Conservation (phyloP, 1,140 invertebrate species). For the Saccostrea cuccullata region DNA sequence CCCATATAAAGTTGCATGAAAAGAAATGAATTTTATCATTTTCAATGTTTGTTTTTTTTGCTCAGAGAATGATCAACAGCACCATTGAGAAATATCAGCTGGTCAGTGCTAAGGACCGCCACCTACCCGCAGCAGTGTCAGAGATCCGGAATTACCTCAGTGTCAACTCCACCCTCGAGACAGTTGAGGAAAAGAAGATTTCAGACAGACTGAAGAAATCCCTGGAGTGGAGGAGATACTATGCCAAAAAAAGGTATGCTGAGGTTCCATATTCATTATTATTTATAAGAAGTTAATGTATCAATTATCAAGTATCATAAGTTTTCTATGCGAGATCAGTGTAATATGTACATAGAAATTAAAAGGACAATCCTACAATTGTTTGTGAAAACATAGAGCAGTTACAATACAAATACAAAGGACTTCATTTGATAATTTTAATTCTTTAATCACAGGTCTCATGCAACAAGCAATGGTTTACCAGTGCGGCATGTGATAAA, state of each 20-base stretch:
- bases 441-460: background rate
- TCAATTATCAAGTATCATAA: background rate
- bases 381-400: background rate
- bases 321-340: too few relatives aligned
- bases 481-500: background rate
- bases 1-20: too few relatives aligned
- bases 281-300: background rate
- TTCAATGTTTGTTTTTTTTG: too few relatives aligned
- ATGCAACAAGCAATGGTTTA: background rate
- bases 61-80: conserved; percentile 2
- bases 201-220: background rate
- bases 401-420: background rate
- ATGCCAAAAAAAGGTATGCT: background rate
- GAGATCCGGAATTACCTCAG: background rate
- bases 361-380: background rate
- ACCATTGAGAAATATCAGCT: background rate
- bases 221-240: background rate
- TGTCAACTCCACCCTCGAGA: background rate
- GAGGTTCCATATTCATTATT: background rate
- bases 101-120: background rate
- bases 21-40: too few relatives aligned
- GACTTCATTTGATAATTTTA: too few relatives aligned
- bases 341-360: too few relatives aligned
- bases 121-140: background rate
- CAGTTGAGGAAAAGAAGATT: background rate